Evolutionary conservation across 30 jellyfish, hydroid and myxozoan genomes (phyloP), one percentile per base, ranked within the genome.

Genomic region (Hydractinia symbiolongicarpus): DNA sequence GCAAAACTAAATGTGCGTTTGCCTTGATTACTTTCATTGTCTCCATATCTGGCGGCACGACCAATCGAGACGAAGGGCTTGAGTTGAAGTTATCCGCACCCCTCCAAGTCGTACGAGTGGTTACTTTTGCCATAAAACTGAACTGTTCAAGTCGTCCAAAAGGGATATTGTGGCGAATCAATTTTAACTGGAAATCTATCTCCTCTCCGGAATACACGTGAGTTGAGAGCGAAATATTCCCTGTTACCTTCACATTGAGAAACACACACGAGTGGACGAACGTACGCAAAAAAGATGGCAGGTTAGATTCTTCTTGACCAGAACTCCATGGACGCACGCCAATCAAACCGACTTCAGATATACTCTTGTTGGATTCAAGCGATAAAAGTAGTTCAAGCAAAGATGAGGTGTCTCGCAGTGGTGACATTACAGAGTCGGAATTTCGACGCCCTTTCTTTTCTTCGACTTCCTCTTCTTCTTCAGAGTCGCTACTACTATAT

Each of bases 291-390:
- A 75, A 90, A 4, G 88, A 88, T 44, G 90, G 97, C 87, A 85
- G 77, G 5, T 87, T 85, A 14, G 85, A 87, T 51, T 85, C 97
- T 78, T 80, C 90, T 55, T 90, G 97, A 10, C 87, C 8, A 7
- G 97, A 90, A 66, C 95, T 90, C 97, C 97, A 90, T 44, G 97
- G 97, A 14, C 97, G 89, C 8, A 90, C 61, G 53, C 97, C 95
- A 20, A 90, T 86, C 54, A 85, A 78, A 8, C 90, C 97, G 71
- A 80, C 77, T 60, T 85, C 84, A n/a, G 81, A 82, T 17, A 90
- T 88, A 53, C 85, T 79, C 4, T 89, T 87, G 5, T 93, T 85
- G 49, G 93, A 79, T 66, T 90, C 97, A 50, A 90, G 81, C 61
- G 83, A 62, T 55, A 72, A 66, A 78, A 90, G 84, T 64, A 90